phyloP scores from a whole-genome alignment of 2,113 vertebrate species.

The Hydrochoerus hydrochaeris region DNA sequence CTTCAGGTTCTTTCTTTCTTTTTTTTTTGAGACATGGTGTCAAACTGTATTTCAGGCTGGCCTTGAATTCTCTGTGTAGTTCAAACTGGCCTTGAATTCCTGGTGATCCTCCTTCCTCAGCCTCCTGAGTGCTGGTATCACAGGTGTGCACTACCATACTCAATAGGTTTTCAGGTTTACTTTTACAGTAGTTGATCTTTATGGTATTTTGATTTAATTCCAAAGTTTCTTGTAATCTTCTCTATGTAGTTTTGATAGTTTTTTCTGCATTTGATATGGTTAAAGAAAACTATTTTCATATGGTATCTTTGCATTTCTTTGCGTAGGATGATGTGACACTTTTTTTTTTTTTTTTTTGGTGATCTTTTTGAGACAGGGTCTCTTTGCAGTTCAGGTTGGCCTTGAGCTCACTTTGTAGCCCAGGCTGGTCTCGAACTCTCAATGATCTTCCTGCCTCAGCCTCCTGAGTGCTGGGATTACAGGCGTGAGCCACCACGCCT shows the following conservation, averaged over 20 bases:
- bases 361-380: too few species aligned
- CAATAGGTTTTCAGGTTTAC: not conserved
- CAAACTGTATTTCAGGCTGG: not conserved
- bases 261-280: not conserved
- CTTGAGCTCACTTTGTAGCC: too few species aligned
- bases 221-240: not conserved
- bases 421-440: too few species aligned
- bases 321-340: not conserved
- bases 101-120: not conserved
- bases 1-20: conserved; percentile 32
- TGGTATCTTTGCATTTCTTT: conserved; percentile 3
- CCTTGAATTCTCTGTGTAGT: not conserved
- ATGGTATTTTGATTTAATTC: conserved; percentile 31
- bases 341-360: too few species aligned
- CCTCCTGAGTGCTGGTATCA: not conserved
- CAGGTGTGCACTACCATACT: not conserved
- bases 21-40: not conserved
- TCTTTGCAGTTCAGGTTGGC: too few species aligned
- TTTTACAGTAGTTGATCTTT: conserved; percentile 25
- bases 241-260: conserved; percentile 11
- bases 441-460: too few species aligned
- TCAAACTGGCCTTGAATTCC: not conserved
- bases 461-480: too few species aligned
- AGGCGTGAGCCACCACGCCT: too few species aligned
- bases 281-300: conserved; percentile 41